Base-by-base conservation (phyloP, 2,113 vertebrate genomes). In the Thalassoma bifasciatum region DNA sequence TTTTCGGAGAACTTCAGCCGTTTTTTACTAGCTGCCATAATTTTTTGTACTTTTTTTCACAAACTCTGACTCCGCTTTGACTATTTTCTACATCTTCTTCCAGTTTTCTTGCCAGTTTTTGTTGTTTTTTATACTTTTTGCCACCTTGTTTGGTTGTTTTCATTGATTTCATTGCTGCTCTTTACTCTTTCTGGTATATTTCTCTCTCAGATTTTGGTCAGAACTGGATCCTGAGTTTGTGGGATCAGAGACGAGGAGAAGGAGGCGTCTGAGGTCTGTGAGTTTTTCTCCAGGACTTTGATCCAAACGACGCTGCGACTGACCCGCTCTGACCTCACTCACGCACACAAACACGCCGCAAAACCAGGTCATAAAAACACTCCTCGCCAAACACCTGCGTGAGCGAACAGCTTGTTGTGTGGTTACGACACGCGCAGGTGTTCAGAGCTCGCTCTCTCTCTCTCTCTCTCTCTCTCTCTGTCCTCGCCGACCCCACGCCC, bases 301-400 rank as follows among this genome's bases (percentile, higher is more conserved):
- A 88, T 88, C 87, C 86, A 89, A 91, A 85, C 89, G 88, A 82
- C 40, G 24, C 72, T 79, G 37, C 72, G n/a, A 14, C 81, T 74
- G 84, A 83, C 86, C 86, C 8, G 57, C 56, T 19, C 56, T 64
- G 72, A 85, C 80, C 86, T 73, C 57, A 9, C 10, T 24, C 34
- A n/a, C n/a, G 46, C 42, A 68, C 7, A 70, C 65, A 46, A 16
- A 36, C 37, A 26, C 37, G 6, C 46, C 71, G 61, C 34, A 65
- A 34, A 76, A 61, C 37, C 36, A 5, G 66, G 79, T 81, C 49
- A 72, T 50, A 70, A 83, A 86, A 85, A 66, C 77, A 57, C 21
- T 6, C 37, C 51, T 65, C 22, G 11, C 52, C 64, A 61, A 80
- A 81, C 78, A 86, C 86, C 86, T 90, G 86, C 74, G 58, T 77